A percentile compares a stretch with the other conserved stretches of the same genome.
phyloP scores from a whole-genome alignment of 2,888 invertebrate genomes.

The Cataglyphis rosenhaueri region DNA sequence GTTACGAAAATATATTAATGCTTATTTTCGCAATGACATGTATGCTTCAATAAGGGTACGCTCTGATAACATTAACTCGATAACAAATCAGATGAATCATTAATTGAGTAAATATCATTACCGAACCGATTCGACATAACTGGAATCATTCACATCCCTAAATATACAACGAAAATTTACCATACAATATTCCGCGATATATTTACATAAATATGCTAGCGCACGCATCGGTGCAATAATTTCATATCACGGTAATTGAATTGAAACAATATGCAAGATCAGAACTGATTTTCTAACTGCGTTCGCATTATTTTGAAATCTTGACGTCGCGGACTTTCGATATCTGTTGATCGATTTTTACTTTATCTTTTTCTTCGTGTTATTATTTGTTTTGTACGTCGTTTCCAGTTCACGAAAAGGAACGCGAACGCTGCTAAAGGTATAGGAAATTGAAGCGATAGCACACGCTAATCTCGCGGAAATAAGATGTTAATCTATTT shows the following conservation, averaged over 20 bases:
- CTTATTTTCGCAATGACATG: not conserved
- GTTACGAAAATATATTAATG: slow-evolving; percentile 12
- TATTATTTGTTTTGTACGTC: not conserved
- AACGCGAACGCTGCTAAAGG: not conserved
- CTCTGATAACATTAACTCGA: slow-evolving; percentile 25
- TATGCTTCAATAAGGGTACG: not conserved
- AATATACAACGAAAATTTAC: not conserved
- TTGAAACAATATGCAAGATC: not conserved
- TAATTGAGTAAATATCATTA: slow-evolving; percentile 34
- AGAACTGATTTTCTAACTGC: slow-evolving; percentile 8
- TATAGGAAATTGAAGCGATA: slow-evolving; percentile 37
- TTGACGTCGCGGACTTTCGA: not conserved
- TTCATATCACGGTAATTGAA: not conserved
- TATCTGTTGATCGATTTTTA: not conserved
- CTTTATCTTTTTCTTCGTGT: not conserved
- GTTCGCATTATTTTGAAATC: not conserved
- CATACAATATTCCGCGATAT: not conserved
- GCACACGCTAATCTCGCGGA: slow-evolving; percentile 22
- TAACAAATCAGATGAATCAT: slow-evolving; percentile 29
- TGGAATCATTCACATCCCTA: not conserved
- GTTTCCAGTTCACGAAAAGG: not conserved
- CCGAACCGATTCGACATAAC: not conserved
- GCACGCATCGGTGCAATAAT: not conserved
- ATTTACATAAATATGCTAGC: not conserved
- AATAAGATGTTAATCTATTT: slow-evolving; percentile 37